phyloP scores from a whole-genome alignment of 2,797 vertebrate genomes.

The Prunella strophiata region DNA sequence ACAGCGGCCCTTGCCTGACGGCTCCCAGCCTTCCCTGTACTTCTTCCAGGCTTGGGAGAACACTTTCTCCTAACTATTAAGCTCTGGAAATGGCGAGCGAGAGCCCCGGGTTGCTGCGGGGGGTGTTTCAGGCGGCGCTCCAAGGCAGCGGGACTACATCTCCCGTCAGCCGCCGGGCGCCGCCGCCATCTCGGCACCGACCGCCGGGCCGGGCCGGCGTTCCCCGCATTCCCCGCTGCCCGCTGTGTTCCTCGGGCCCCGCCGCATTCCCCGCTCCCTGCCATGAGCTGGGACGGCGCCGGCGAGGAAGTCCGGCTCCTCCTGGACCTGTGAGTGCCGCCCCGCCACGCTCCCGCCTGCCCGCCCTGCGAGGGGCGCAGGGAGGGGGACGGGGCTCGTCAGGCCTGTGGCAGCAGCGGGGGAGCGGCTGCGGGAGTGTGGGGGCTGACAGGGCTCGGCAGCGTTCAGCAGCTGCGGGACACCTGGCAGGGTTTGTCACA shows the following conservation, averaged over 20 bases:
- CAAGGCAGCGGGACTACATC: neutral
- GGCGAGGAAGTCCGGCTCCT: constrained; percentile 27
- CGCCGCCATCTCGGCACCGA: constrained; percentile 8
- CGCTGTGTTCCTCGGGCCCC: too few relatives aligned
- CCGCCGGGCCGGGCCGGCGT: neutral
- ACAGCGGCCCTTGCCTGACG: too few relatives aligned
- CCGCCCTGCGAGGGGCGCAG: neutral
- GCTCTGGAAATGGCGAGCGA: neutral
- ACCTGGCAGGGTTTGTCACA: neutral
- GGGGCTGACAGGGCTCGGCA: neutral
- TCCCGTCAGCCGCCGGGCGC: neutral
- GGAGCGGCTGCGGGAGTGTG: neutral
- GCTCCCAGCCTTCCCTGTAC: too few relatives aligned
- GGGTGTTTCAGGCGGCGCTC: accelerated
- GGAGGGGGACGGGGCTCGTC: neutral
- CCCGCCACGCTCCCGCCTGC: neutral
- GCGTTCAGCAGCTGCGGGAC: neutral
- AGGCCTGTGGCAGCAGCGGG: accelerated
- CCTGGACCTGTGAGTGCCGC: constrained; percentile 66
- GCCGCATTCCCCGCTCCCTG: neutral
- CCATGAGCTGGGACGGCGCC: constrained; percentile 44
- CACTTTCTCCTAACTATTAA: neutral
- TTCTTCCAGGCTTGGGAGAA: neutral
- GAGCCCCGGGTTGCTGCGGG: accelerated
- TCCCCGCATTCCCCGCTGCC: accelerated